These are phyloP conservation scores for Spizella passerina DNA, from an alignment of 2,797 vertebrate genomes.

Conservation along the genomic window DNA sequence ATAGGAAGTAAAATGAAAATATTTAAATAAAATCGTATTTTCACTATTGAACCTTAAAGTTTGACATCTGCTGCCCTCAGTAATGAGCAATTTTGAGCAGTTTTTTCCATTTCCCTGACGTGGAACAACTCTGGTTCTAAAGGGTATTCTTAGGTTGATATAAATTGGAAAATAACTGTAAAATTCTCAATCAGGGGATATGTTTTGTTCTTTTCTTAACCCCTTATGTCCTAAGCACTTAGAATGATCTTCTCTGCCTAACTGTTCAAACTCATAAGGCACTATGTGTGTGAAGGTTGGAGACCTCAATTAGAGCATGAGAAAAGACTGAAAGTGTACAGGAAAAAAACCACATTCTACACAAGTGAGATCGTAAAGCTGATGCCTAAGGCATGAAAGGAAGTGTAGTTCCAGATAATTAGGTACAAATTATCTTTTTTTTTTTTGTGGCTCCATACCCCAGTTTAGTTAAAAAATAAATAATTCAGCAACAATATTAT, in stretches of 20 bases:
- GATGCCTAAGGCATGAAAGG: not conserved
- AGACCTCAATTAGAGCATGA: conserved; percentile 37
- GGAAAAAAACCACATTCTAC: not conserved
- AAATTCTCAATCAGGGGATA: conserved; percentile 27
- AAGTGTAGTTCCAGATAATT: conserved; percentile 9
- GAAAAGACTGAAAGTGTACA: conserved; percentile 44
- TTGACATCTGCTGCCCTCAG: conserved; percentile 68
- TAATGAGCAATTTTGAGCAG: conserved; percentile 1
- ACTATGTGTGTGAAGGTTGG: conserved; percentile 22
- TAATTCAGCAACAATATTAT: not conserved
- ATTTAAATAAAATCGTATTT: conserved; percentile 74
- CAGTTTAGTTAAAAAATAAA: not conserved
- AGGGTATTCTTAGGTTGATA: conserved; percentile 22
- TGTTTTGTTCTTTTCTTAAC: conserved; percentile 28
- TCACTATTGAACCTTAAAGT: conserved; percentile 61
- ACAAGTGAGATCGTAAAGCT: conserved; percentile 7
- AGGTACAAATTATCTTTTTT: not conserved
- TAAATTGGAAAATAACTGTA: conserved; percentile 20
- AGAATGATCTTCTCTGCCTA: conserved; percentile 44
- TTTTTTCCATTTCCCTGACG: conserved; percentile 11
- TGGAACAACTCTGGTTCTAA: not conserved
- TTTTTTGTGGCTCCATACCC: not conserved
- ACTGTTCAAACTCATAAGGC: conserved; percentile 50
- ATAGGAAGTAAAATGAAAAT: conserved; percentile 69
- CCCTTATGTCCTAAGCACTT: conserved; percentile 25